A percentile compares a stretch with the other conserved stretches of the same genome.
These are phyloP conservation scores for Bembecia ichneumoniformis DNA, from an alignment of 2,888 invertebrate genomes.

Conservation along the genomic window DNA sequence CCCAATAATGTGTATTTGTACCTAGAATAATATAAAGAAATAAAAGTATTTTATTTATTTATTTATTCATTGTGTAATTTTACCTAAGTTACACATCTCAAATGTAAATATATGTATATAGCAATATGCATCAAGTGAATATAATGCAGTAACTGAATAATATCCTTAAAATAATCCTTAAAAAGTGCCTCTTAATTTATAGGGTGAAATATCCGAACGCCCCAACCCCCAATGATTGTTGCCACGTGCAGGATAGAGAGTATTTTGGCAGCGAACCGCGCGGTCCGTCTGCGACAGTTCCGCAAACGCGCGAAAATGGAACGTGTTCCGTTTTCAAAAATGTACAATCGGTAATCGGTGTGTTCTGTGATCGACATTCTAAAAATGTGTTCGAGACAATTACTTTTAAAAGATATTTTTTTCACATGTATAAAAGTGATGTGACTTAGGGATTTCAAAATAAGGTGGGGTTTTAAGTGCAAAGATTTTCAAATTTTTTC, in stretches of 20 bases:
- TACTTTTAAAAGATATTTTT: not conserved
- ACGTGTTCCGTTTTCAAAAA: slow-evolving; percentile 14
- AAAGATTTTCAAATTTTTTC: too few relatives aligned
- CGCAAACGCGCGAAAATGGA: slow-evolving; percentile 12
- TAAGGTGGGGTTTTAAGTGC: not conserved
- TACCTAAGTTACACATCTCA: too few relatives aligned
- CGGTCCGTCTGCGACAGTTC: slow-evolving; percentile 37
- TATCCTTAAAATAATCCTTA: too few relatives aligned
- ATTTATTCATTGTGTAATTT: too few relatives aligned
- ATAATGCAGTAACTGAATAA: too few relatives aligned
- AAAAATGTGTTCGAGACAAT: not conserved
- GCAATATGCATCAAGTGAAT: too few relatives aligned
- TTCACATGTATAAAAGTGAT: not conserved
- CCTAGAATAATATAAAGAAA: too few relatives aligned
- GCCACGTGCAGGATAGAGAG: slow-evolving; percentile 60
- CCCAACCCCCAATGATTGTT: slow-evolving; percentile 22
- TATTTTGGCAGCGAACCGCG: slow-evolving; percentile 53
- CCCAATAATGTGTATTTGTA: too few relatives aligned
- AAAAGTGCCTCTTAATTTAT: too few relatives aligned
- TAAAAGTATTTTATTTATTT: too few relatives aligned
- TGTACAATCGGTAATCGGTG: not conserved
- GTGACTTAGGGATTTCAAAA: not conserved
- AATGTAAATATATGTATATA: too few relatives aligned
- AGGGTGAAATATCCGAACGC: slow-evolving; percentile 32
- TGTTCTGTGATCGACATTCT: not conserved